Base-by-base conservation (phyloP, 2,888 invertebrate species). In the Zygothrica quintamaculata region DNA sequence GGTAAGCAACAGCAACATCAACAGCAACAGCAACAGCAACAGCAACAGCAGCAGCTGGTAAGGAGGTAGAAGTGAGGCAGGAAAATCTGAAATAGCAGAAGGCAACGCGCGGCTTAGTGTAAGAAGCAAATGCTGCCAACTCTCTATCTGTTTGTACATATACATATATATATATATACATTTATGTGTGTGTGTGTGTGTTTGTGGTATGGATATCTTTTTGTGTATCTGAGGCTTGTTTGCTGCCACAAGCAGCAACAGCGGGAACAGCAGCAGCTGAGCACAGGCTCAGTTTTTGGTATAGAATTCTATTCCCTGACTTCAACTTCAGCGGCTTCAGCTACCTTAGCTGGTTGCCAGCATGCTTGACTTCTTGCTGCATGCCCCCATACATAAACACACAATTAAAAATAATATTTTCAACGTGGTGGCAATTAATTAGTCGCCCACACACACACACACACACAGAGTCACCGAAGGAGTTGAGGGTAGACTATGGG, bases 361-460 rank as follows among this genome's bases (percentile, higher is more conserved):
- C 15, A 39, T 26, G 8, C 8, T 43, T 48, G 59, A 50, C 34
- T 34, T 31, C 31, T 9, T 50, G 56, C 26, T n/a, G 13, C 33
- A 26, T 22, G 15, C 42, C 55, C 37, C 47, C 65, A 55, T 58
- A 66, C 77, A 88, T 88, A 89, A 88, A 88, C 88, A 86, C 84
- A 88, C 86, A 88, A 85, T 88, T 88, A 86, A 88, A 84, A 87
- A 88, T 87, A 85, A 88, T 88, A 86, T 84, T 87, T 79, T 86
- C 87, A 85, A 87, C 87, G 85, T 78, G 82, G 78, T 72, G 87
- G 84, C 85, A 89, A 89, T 89, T 89, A 89, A 89, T 89, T 88
- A 88, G 81, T 67, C 77, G 39, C 71, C 66, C 64, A 65, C 66
- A 62, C 53, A 67, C 34, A 43, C 56, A 43, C 34, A 55, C 25